phyloP scores from a whole-genome alignment of 2,797 vertebrate species.

The Gastrophryne carolinensis region DNA sequence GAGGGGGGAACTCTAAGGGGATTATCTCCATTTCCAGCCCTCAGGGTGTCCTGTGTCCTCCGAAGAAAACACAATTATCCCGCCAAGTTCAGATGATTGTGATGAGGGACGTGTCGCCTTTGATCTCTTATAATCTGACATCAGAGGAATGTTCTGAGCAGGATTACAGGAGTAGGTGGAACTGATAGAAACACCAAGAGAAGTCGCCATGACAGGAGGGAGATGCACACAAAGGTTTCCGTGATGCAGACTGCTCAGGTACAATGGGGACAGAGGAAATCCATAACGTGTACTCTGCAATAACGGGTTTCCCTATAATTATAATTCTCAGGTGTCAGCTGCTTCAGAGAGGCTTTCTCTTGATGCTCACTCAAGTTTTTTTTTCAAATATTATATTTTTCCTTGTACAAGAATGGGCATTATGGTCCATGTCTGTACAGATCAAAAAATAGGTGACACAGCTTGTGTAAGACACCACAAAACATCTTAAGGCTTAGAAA shows the following conservation, averaged over 20 bases:
- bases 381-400: not conserved
- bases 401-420: not conserved
- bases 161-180: slow-evolving; percentile 36
- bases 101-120: slow-evolving; percentile 41
- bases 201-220: not conserved
- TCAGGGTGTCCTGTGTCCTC: slow-evolving; percentile 10
- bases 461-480: too few species aligned
- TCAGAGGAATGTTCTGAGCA: slow-evolving; percentile 29
- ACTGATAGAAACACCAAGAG: slow-evolving; percentile 5
- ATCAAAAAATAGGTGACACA: not conserved
- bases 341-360: too few species aligned
- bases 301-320: not conserved
- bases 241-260: not conserved
- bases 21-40: slow-evolving; percentile 38
- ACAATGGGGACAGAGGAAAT: slow-evolving; percentile 14
- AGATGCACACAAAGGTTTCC: not conserved
- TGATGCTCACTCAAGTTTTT: not conserved
- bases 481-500: too few species aligned
- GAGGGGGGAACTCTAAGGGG: not conserved
- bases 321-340: not conserved
- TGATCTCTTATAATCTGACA: slow-evolving; percentile 48
- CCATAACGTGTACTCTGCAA: not conserved
- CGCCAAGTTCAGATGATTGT: slow-evolving; percentile 37
- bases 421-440: not conserved
- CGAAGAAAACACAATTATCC: slow-evolving; percentile 3